A percentile compares a stretch with the other conserved stretches of the same genome.
These are phyloP conservation scores for Gorsachius magnificus DNA, from an alignment of 2,797 vertebrate genomes.

Conservation along the genomic window DNA sequence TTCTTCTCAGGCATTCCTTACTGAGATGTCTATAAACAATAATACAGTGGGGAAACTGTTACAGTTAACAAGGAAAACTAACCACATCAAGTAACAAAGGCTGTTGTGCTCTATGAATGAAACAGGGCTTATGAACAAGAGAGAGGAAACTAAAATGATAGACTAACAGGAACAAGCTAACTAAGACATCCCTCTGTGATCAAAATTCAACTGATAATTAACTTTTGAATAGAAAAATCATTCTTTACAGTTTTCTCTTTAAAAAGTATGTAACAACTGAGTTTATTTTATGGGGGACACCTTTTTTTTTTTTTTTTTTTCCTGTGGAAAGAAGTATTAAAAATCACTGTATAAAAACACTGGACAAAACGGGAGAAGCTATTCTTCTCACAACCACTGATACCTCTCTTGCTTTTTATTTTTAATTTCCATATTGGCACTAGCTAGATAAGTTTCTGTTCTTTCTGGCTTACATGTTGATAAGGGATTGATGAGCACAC, in stretches of 20 bases:
- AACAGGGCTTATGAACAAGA: neutral
- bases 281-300: accelerated
- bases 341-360: neutral
- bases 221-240: neutral
- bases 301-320: neutral
- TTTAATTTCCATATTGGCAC: neutral
- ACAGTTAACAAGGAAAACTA: neutral
- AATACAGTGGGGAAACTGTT: neutral
- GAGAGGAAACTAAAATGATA: neutral
- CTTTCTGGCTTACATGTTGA: neutral
- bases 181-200: neutral
- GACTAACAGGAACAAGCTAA: neutral
- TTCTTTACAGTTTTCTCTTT: neutral
- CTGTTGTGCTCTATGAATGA: neutral
- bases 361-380: neutral
- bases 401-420: neutral
- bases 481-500: neutral
- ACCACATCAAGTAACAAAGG: neutral
- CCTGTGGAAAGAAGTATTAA: neutral
- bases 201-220: neutral
- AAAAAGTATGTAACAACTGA: neutral
- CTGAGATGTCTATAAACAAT: neutral
- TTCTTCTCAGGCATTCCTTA: neutral
- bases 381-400: neutral
- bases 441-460: neutral